phyloP scores from a whole-genome alignment of 2,888 invertebrate genomes.

The Mesorhabditis belari region DNA sequence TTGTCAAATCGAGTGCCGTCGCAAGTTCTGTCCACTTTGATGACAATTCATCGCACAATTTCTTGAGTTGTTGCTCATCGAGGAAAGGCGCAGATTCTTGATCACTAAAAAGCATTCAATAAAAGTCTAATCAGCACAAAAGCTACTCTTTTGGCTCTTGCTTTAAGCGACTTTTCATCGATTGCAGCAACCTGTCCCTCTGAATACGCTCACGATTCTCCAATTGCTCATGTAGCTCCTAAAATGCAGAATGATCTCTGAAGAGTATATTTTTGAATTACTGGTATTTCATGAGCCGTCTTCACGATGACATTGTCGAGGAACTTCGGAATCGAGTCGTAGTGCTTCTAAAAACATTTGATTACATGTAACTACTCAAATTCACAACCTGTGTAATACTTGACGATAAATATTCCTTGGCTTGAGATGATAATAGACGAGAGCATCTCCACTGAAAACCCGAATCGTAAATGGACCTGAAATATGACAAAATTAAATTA shows the following conservation, averaged over 20 bases:
- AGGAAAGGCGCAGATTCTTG: neutral
- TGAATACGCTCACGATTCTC: neutral
- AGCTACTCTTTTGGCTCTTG: too few relatives aligned
- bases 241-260: neutral
- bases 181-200: neutral
- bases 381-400: too few relatives aligned
- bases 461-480: slow-evolving; percentile 35
- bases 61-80: neutral
- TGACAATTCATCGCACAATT: neutral
- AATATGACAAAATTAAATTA: neutral
- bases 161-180: neutral
- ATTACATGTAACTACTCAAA: too few relatives aligned
- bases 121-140: too few relatives aligned
- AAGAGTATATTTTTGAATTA: neutral
- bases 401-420: slow-evolving; percentile 20
- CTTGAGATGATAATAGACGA: slow-evolving; percentile 26
- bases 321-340: slow-evolving; percentile 17
- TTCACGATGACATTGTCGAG: slow-evolving; percentile 25
- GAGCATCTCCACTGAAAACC: slow-evolving; percentile 40
- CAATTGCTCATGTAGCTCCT: neutral
- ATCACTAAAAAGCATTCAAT: too few relatives aligned
- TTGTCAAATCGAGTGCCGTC: neutral
- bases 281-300: slow-evolving; percentile 23
- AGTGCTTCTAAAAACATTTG: slow-evolving; percentile 1
- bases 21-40: neutral